These are phyloP conservation scores for Crotalus adamanteus DNA, from an alignment of 2,797 vertebrate genomes.

Conservation along the genomic window DNA sequence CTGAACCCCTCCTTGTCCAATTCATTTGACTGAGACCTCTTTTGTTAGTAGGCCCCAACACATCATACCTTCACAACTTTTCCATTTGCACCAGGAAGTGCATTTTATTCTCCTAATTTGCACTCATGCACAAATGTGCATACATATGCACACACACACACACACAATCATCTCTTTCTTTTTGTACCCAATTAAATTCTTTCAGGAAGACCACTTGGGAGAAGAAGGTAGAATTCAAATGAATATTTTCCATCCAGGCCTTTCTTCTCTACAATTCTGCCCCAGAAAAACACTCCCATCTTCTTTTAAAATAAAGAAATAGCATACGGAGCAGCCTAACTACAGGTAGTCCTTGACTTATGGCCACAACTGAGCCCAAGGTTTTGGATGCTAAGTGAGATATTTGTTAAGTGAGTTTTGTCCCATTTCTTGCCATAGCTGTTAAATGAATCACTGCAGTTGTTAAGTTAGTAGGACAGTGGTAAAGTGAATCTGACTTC, in stretches of 20 bases:
- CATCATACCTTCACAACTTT: not conserved
- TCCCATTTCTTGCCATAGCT: no score
- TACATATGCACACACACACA: not conserved
- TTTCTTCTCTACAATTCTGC: not conserved
- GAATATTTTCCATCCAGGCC: not conserved
- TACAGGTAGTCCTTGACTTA: not conserved
- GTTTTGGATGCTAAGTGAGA: no score
- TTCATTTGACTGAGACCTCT: conserved; percentile 7
- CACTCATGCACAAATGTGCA: not conserved
- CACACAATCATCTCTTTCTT: not conserved
- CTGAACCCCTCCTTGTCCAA: not conserved
- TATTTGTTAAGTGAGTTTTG: no score
- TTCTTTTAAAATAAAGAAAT: not conserved
- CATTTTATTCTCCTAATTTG: not conserved
- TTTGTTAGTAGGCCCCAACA: not conserved
- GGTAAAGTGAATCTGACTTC: no score
- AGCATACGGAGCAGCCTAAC: not conserved
- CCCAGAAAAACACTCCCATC: not conserved
- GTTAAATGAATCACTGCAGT: no score
- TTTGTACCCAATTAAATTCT: not conserved
- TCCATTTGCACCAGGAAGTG: not conserved
- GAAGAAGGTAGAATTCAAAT: not conserved
- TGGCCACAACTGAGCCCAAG: no score
- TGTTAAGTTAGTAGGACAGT: no score
- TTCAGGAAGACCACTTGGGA: not conserved